Evolutionary conservation across 2,888 invertebrate species (phyloP), one percentile per base, ranked within the genome.

Genomic region (Aethes cnicana): DNA sequence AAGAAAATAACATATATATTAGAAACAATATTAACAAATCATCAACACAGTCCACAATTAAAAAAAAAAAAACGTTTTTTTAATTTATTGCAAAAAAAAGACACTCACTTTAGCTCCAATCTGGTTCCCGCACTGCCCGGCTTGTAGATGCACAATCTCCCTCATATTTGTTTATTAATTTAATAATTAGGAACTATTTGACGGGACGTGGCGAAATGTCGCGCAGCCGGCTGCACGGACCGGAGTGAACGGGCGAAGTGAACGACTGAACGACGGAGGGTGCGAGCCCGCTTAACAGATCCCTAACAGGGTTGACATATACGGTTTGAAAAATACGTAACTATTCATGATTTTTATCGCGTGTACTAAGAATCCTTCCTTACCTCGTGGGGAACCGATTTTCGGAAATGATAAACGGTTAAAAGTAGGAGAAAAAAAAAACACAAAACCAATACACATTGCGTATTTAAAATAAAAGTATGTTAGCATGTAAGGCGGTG

Each of bases 111-210:
- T 90, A 33, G 90, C 88, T 69, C 95, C 95, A 68, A 95, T 95
- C 89, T 95, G 95, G 90, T 95, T 95, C 49, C 95, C 95, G 88
- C 95, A 95, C 85, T 95, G 95, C 68, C 95, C 95, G 60, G 94
- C 95, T 79, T 95, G 95, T 47, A 95, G 91, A 71, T 95, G 95
- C 73, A 95, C 94, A 72, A 95, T 95, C 91, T 95, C 95, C 88
- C 95, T 92, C 95, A 95, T 95, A 64, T 81, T 91, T 68, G 53
- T 63, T 42, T 69, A 61, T 63, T 57, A 62, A 59, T 58, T 46
- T 68, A 58, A 64, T 68, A 67, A 60, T 68, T 68, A 56, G 59
- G 62, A 58, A 64, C 66, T 32, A 12, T 32, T 36, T 39, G 39
- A 36, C 49, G 39, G 37, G 50, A 37, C 37, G 47, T n/a, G 17